Evolutionary conservation across 1,140 invertebrate species (phyloP), one percentile per base, ranked within the genome.

Genomic region (Vanessa atalanta): DNA sequence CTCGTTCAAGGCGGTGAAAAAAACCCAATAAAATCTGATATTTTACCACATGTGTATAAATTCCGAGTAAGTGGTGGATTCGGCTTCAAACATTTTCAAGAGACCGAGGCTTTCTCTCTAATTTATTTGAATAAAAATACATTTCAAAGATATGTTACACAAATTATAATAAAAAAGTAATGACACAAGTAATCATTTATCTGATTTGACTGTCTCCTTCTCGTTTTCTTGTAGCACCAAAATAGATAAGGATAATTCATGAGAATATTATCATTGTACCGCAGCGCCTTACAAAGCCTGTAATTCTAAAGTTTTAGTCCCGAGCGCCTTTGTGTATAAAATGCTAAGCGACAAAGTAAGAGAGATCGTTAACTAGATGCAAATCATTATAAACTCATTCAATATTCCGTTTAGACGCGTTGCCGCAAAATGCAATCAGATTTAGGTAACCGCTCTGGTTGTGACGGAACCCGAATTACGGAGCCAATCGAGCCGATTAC

Each of bases 391-490:
- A 81, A 81, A 83, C 79, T 83, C 79, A 83, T 83, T 76, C 70
- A 74, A 76, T 80, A 83, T 84, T 84, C 81, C 77, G 80, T 83
- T 80, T 80, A 83, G 77, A 78, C 70, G 73, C 68, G 77, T 66
- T 69, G 63, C 84, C 80, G 77, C 83, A 84, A 80, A 85, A 85
- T 83, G 83, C 81, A 87, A 87, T 87, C 82, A 80, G 79, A 76
- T 80, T 85, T 81, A 80, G 79, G 83, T 76, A 79, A 76, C 71
- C 73, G 70, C 72, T 72, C 76, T 77, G 79, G 48, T 60, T 70
- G 66, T 82, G 83, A 85, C 80, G 79, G 79, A 69, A 72, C 43
- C 77, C 68, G 63, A 60, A 69, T 69, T 37, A 55, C 16, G 57
- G 15, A 14, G 26, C 37, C 51, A 53, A 60, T 37, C 67, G 53